Percentiles rank a stretch among this genome's conserved stretches.
Conservation (phyloP, 37 sponge, comb jelly and placozoan genomes). For the Aplysina aerophoba region DNA sequence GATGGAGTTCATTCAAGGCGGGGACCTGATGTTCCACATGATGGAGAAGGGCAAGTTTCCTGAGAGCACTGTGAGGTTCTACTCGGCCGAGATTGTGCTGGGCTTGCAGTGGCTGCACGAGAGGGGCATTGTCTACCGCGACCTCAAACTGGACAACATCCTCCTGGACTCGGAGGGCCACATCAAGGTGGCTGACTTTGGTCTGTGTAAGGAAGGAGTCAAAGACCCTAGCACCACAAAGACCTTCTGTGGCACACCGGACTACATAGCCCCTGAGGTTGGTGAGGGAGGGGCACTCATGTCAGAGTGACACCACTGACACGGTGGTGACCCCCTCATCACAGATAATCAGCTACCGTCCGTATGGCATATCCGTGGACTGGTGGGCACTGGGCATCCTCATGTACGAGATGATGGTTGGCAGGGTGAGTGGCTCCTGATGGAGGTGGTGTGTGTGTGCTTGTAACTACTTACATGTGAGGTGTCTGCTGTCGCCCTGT, state of each 20-base stretch:
- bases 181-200: constrained; percentile 98
- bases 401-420: constrained; percentile 92
- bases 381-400: constrained; percentile 99
- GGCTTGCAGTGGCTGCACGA: constrained; percentile 84
- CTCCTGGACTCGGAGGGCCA: constrained; percentile 94
- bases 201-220: constrained; percentile 96
- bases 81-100: constrained; percentile 89
- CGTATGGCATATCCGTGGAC: constrained; percentile 92
- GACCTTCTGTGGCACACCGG: constrained; percentile 99
- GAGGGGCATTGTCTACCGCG: constrained; percentile 87
- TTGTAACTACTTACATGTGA: background rate
- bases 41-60: constrained; percentile 86
- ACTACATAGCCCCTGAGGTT: constrained; percentile 99
- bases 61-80: constrained; percentile 87
- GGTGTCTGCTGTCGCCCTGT: background rate
- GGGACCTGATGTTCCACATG: constrained; percentile 98
- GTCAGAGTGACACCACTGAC: background rate
- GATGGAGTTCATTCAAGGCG: constrained; percentile 95
- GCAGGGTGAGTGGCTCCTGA: constrained; percentile 69
- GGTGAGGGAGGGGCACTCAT: background rate
- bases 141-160: constrained; percentile 96
- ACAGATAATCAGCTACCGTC: constrained; percentile 91
- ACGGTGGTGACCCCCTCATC: background rate
- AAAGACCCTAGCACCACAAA: constrained; percentile 71
- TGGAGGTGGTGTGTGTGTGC: constrained; percentile 5